Conservation (phyloP, 2,113 vertebrate species). For the Lucifuga dentata region DNA sequence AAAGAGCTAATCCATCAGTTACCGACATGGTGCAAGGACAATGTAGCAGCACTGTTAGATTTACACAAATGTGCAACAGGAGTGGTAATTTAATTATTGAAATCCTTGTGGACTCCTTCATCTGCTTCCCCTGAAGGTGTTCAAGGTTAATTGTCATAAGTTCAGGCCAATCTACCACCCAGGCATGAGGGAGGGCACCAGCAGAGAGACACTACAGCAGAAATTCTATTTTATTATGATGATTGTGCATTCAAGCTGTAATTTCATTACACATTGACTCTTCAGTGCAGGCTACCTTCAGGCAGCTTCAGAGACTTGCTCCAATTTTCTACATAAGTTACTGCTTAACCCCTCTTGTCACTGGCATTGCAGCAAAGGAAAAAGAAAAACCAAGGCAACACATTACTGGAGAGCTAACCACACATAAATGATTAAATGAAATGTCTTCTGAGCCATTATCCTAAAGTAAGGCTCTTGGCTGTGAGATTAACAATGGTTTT, state of each 20-base stretch:
- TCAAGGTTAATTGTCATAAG: slow-evolving; percentile 64
- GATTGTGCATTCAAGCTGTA: slow-evolving; percentile 62
- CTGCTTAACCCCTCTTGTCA: slow-evolving; percentile 35
- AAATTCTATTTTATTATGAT: slow-evolving; percentile 55
- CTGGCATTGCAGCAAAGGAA: slow-evolving; percentile 56
- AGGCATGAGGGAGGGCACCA: slow-evolving; percentile 29
- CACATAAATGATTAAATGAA: slow-evolving; percentile 38
- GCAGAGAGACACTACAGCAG: slow-evolving; percentile 19
- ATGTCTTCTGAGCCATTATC: slow-evolving; percentile 34
- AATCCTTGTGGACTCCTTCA: slow-evolving; percentile 39
- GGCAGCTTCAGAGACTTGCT: slow-evolving; percentile 40
- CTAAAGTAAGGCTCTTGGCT: slow-evolving; percentile 29
- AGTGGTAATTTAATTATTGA: slow-evolving; percentile 65
- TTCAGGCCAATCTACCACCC: slow-evolving; percentile 38
- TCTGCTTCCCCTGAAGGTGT: slow-evolving; percentile 16
- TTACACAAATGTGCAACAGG: slow-evolving; percentile 44
- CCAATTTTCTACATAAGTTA: slow-evolving; percentile 35
- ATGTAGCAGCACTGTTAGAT: slow-evolving; percentile 17
- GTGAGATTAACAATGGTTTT: slow-evolving; percentile 62
- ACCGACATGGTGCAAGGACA: slow-evolving; percentile 16
- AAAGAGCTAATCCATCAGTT: slow-evolving; percentile 38
- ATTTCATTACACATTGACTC: slow-evolving; percentile 63
- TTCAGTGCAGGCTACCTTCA: slow-evolving; percentile 20
- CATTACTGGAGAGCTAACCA: slow-evolving; percentile 41
- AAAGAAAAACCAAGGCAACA: slow-evolving; percentile 44